These are phyloP conservation scores for Aspidiotus rigidus DNA, from an alignment of 2,888 invertebrate genomes.

Conservation along the genomic window DNA sequence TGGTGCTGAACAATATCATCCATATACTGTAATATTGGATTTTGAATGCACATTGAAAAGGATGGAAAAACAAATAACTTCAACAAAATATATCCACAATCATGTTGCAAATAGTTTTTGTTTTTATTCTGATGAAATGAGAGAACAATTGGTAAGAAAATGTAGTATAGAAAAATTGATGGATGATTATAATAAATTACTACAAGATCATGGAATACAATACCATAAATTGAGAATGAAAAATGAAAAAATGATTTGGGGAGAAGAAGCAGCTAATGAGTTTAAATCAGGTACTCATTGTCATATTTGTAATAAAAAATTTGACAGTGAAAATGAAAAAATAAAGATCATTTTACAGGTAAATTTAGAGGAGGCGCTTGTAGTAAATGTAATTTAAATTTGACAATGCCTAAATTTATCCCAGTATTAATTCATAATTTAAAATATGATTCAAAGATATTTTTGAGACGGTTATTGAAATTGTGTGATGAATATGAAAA, in stretches of 20 bases:
- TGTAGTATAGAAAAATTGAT: constrained; percentile 7
- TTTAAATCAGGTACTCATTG: constrained; percentile 7
- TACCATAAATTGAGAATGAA: constrained; percentile 15
- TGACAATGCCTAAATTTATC: constrained; percentile 38
- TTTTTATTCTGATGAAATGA: constrained; percentile 11
- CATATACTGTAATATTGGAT: constrained; percentile 7
- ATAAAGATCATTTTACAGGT: constrained; percentile 37
- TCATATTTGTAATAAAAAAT: constrained; percentile 9
- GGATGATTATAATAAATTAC: constrained; percentile 12
- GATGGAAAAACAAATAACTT: constrained; percentile 6
- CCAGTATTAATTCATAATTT: constrained; percentile 41
- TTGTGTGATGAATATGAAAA: constrained; percentile 1
- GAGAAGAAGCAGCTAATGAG: not conserved
- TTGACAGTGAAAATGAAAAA: constrained; percentile 9
- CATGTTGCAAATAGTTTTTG: not conserved
- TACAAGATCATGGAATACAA: constrained; percentile 11
- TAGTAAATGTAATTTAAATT: constrained; percentile 41
- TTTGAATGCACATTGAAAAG: constrained; percentile 14
- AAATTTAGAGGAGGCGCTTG: constrained; percentile 39
- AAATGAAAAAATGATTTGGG: constrained; percentile 16
- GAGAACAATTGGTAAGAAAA: constrained; percentile 6
- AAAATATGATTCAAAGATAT: constrained; percentile 15
- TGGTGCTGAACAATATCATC: constrained; percentile 19
- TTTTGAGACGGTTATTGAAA: constrained; percentile 1
- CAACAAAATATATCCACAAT: not conserved